Base-by-base conservation (phyloP, 1,140 invertebrate genomes). In the Drosophila sproati region DNA sequence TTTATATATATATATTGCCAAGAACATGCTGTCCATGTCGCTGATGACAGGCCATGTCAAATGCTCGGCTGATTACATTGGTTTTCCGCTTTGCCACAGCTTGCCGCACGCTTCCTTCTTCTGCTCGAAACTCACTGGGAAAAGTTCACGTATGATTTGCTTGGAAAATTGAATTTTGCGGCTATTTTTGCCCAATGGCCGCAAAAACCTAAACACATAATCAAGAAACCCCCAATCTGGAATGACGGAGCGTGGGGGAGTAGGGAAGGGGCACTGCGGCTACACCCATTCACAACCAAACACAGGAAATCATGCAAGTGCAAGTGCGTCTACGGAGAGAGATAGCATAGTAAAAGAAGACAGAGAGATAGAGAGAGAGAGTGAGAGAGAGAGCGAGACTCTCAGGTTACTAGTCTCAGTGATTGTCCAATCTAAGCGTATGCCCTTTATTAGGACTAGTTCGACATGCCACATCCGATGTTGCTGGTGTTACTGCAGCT, bases 121-220 rank as follows among this genome's bases (percentile, higher is more conserved):
- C 6, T 39, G 37, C 37, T 39, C 37, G 37, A 8, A n/a, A 59
- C 51, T 29, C 47, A 39, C 29, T 55, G 10, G 7, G 71, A 20
- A 71, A 87, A 87, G 57, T 87, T 87, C 83, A 88, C 83, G 83
- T 87, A 77, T 88, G 83, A 87, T 88, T 87, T 87, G 83, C 73
- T 87, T 66, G 70, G 63, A 72, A 87, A 87, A 87, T 87, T 88
- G 83, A 74, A 87, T 82, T 77, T 82, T 88, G 67, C 57, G 69
- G 78, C 56, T 20, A 20, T 39, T 39, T 71, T 55, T 12, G 45
- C 54, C 55, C 41, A 73, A 59, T 52, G 35, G 37, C 37, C 31
- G 45, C 66, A 69, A 52, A 69, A 51, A 6, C 62, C 43, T 10
- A 45, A 32, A 37, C 37, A 39, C 55, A 45, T 20, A 31, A 41